These are phyloP conservation scores for Cacatua alba DNA, from an alignment of 2,113 vertebrate species.

Conservation along the genomic window DNA sequence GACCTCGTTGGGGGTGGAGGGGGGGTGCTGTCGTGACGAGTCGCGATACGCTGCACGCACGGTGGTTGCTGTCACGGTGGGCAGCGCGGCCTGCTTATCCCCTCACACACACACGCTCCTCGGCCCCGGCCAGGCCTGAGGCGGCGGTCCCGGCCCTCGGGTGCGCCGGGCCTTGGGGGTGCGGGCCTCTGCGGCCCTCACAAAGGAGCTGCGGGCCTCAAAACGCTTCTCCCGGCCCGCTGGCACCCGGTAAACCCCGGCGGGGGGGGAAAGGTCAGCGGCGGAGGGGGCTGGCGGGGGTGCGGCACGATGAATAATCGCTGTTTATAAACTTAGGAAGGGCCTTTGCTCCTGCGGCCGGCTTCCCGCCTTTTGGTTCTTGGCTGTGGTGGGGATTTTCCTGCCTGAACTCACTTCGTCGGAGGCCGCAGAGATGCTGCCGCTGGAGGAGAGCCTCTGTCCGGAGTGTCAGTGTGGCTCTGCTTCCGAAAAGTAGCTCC, in stretches of 20 bases:
- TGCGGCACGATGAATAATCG: neutral
- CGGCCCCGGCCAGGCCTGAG: neutral
- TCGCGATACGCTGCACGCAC: no score
- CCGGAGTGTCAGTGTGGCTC: neutral
- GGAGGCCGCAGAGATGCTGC: neutral
- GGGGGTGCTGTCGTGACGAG: no score
- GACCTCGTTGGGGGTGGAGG: no score
- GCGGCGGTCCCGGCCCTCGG: neutral
- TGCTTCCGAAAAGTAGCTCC: neutral
- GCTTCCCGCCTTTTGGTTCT: neutral
- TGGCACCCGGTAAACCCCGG: neutral
- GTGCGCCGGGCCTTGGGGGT: neutral
- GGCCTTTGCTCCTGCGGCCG: neutral
- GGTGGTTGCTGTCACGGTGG: neutral
- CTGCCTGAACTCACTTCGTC: neutral
- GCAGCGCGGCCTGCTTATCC: neutral
- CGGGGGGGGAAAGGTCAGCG: neutral
- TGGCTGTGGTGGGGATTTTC: neutral
- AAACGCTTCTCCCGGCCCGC: neutral
- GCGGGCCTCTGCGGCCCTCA: neutral
- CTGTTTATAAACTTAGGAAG: neutral
- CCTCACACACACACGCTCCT: neutral
- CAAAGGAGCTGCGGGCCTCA: neutral
- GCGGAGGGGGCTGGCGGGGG: neutral
- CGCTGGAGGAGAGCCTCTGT: rapidly evolving